Evolutionary conservation across 2,113 vertebrate species (phyloP), one percentile per base, ranked within the genome.

Genomic region (Microtus richardsoni): DNA sequence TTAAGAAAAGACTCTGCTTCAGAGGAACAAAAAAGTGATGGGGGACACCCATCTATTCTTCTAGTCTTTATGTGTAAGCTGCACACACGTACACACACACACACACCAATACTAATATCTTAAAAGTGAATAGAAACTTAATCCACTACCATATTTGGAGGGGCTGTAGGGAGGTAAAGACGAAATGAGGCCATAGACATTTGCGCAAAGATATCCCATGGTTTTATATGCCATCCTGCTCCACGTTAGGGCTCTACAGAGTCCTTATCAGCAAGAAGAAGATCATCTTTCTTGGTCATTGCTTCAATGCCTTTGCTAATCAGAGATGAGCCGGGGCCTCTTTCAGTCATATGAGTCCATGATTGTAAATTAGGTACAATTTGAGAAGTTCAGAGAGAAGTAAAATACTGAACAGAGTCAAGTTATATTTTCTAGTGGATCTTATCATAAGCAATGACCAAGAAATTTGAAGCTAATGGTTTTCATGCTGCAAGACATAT

Each of bases 321-420:
- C 8, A 85, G 58, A 91, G 70, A 9, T 77, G 71, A 91, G 17
- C 13, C 26, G 79, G 80, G 80, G 2, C 74, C 60, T 94, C 92
- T 93, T 64, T 44, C 39, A 60, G 17, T 26, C 74, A 44, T 30
- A 5, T 78, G 91, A 66, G 2, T 19, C n/a, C 14, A n/a, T 60
- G 30, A 71, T 77, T 88, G 44, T 78, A 94, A 90, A 52, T 41
- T 84, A 68, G 83, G 24, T 11, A 78, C 11, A 68, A 39, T 85
- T 49, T 64, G 28, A 91, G 66, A 85, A 93, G 64, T 95, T 71
- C 83, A 93, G 83, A 41, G 89, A 89, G 49, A 75, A 95, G 24
- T 36, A 60, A 93, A 86, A 66, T 77, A 77, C 30, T 14, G 28
- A 49, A 73, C 79, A 36, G 11, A 64, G 19, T 39, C 58, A 66